Evolutionary conservation across 1,140 invertebrate species (phyloP), one percentile per base, ranked within the genome.

Genomic region (Acromyrmex heyeri): DNA sequence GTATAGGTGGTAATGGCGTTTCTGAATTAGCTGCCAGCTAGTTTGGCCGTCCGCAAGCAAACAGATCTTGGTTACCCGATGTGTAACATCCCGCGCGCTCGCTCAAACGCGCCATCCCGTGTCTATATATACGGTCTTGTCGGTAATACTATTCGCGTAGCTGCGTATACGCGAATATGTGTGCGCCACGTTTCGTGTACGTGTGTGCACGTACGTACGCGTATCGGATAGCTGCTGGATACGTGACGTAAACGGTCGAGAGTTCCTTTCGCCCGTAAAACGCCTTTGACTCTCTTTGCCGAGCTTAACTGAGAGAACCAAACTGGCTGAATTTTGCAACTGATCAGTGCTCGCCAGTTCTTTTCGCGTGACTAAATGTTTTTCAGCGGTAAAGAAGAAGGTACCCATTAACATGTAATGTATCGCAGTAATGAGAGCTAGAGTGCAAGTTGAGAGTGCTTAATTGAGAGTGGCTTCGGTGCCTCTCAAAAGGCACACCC

Each of bases 41-140:
- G 94, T 95, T 95, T 94, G 94, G 94, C 93, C 93, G 92, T 93
- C 94, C 94, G 93, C 94, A 93, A 94, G 94, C 93, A 95, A 95
- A 95, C 94, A 95, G 94, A 95, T 95, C 94, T 95, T 95, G 94
- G 94, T 95, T 95, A 95, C 93, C 94, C 94, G 92, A 95, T 95
- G 94, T 95, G 94, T 95, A 95, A 95, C 94, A 92, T 94, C 92
- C 93, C 91, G 92, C 91, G 92, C 91, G 93, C 91, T 94, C 91
- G 89, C 92, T 92, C 90, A 90, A 93, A 91, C 89, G 85, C 87
- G 69, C 86, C 81, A 86, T 89, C 89, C 86, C 86, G 72, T 91
- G 91, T 85, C 88, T 87, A 87, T 90, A 87, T 90, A 87, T 90
- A 81, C 79, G 88, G 87, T 77, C 87, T 86, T 77, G 70, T 87